phyloP scores from a whole-genome alignment of 2,888 invertebrate genomes.

The Athetis lepigone region DNA sequence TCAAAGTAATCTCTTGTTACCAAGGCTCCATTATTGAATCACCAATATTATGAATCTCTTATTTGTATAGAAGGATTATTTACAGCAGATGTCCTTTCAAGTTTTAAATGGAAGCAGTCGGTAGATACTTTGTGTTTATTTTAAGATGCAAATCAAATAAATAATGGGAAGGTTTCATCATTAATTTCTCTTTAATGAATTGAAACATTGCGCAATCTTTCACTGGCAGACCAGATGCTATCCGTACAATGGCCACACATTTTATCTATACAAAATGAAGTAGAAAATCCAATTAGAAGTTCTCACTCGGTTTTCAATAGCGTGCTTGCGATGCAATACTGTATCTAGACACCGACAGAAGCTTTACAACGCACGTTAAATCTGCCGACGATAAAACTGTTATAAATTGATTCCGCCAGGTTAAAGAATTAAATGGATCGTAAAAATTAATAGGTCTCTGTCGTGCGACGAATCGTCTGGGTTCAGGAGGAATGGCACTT shows the following conservation, averaged over 20 bases:
- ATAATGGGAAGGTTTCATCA: slow-evolving; percentile 39
- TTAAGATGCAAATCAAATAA: slow-evolving; percentile 37
- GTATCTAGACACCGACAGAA: slow-evolving; percentile 78
- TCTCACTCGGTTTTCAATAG: slow-evolving; percentile 72
- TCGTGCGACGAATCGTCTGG: slow-evolving; percentile 75
- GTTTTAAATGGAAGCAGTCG: slow-evolving; percentile 2
- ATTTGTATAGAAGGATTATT: slow-evolving; percentile 2
- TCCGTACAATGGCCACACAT: slow-evolving; percentile 45
- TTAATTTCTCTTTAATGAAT: slow-evolving; percentile 49
- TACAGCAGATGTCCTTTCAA: background rate
- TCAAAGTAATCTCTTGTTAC: slow-evolving; percentile 4
- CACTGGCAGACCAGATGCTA: slow-evolving; percentile 23
- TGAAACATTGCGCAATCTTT: slow-evolving; percentile 41
- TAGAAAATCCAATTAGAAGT: slow-evolving; percentile 79
- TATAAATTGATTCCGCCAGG: slow-evolving; percentile 88
- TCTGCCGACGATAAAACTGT: slow-evolving; percentile 83
- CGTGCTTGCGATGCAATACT: slow-evolving; percentile 68
- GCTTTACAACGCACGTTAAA: slow-evolving; percentile 84
- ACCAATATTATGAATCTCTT: slow-evolving; percentile 1
- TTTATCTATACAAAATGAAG: slow-evolving; percentile 70
- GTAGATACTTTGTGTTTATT: slow-evolving; percentile 26
- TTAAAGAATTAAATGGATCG: slow-evolving; percentile 89
- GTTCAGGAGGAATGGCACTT: slow-evolving; percentile 78
- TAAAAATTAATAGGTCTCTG: slow-evolving; percentile 89
- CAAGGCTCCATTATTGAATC: background rate